A percentile compares a stretch with the other conserved stretches of the same genome.
Evolutionary conservation across 2,113 vertebrate genomes (phyloP).

Genomic region (Sphaerodactylus townsendi): DNA sequence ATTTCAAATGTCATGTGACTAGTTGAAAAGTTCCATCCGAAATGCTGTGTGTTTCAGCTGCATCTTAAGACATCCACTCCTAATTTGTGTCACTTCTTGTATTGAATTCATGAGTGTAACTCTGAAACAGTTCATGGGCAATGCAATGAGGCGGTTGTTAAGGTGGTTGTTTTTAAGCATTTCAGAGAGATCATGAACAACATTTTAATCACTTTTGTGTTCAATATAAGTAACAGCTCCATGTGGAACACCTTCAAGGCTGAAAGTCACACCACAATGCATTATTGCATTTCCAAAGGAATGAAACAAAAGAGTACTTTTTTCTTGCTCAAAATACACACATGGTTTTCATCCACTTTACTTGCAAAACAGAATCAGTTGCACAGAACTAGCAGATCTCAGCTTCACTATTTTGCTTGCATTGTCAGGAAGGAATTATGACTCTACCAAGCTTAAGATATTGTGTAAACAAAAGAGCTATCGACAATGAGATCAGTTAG

Average conservation of each 20-base stretch:
- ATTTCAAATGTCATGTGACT: background rate
- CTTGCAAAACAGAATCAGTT: background rate
- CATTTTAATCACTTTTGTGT: slow-evolving; percentile 37
- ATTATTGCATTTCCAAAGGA: slow-evolving; percentile 31
- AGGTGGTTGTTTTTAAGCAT: slow-evolving; percentile 25
- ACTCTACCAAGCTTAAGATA: background rate
- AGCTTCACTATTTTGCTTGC: too few species aligned
- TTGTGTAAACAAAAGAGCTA: background rate
- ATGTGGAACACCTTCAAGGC: slow-evolving; percentile 42
- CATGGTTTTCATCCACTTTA: slow-evolving; percentile 3
- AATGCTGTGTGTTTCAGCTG: background rate
- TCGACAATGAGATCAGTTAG: background rate
- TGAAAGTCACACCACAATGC: slow-evolving; percentile 41
- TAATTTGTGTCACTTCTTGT: background rate
- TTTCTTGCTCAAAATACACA: slow-evolving; percentile 29
- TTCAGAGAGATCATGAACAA: slow-evolving; percentile 10
- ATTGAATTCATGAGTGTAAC: background rate
- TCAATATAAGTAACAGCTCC: slow-evolving; percentile 48
- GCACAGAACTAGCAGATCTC: too few species aligned
- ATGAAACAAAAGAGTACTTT: slow-evolving; percentile 44
- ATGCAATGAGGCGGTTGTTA: slow-evolving; percentile 5
- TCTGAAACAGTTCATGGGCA: background rate
- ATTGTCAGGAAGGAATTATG: too few species aligned
- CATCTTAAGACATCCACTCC: background rate
- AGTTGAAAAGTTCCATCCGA: background rate